Conservation (phyloP, 2,113 vertebrate species). For the Myiozetetes cayanensis region DNA sequence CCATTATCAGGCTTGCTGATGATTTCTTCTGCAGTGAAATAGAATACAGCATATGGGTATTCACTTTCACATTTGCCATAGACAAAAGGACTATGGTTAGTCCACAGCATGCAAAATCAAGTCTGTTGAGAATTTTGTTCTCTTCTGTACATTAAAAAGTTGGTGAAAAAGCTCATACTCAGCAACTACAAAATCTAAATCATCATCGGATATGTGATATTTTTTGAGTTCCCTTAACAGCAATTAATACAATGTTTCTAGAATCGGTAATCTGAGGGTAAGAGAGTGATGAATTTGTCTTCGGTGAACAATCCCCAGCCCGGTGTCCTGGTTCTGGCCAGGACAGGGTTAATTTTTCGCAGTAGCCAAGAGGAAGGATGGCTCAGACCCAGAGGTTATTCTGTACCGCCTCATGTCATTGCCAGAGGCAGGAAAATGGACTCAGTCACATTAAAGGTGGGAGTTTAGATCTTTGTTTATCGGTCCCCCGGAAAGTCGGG, state of each 20-base stretch:
- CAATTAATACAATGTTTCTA: not conserved
- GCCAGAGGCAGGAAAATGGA: not conserved
- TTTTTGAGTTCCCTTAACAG: not conserved
- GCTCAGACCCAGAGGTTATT: not conserved
- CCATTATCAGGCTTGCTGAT: not conserved
- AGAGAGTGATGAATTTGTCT: not conserved
- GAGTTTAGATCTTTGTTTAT: too few relatives aligned
- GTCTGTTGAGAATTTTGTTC: not conserved
- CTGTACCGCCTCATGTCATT: too few relatives aligned
- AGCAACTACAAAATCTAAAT: not conserved
- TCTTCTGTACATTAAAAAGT: not conserved
- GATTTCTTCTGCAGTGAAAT: not conserved
- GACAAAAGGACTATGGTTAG: not conserved
- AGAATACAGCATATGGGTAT: not conserved
- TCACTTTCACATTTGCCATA: not conserved
- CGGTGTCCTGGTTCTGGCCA: not conserved
- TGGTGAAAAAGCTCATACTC: not conserved
- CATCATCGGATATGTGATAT: not conserved
- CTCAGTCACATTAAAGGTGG: too few relatives aligned
- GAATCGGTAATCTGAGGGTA: not conserved
- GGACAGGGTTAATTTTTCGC: not conserved
- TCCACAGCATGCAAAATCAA: not conserved
- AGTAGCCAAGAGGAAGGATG: not conserved
- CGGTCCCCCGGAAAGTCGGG: too few relatives aligned
- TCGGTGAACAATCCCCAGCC: not conserved